These are phyloP conservation scores for Cebus imitator DNA, from an alignment of 2,113 vertebrate genomes.

Conservation along the genomic window DNA sequence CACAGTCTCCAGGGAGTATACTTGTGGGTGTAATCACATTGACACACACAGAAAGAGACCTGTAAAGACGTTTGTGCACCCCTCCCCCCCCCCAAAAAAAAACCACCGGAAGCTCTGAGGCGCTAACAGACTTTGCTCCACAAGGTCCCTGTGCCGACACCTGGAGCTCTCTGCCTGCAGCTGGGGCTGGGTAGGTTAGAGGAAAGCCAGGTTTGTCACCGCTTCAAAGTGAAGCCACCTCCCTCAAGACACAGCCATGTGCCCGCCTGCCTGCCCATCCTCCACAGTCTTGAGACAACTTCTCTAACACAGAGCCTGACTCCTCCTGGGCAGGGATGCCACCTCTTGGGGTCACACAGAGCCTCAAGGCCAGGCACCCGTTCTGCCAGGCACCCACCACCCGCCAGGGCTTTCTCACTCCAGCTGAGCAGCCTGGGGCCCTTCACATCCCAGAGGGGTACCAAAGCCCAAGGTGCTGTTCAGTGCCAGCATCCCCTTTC, in stretches of 20 bases:
- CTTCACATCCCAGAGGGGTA: not conserved
- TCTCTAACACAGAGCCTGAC: not conserved
- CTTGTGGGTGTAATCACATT: not conserved
- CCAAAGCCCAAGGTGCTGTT: not conserved
- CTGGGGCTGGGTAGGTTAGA: not conserved
- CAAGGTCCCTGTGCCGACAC: not conserved
- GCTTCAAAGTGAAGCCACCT: not conserved
- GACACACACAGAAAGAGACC: not conserved
- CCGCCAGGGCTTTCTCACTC: not conserved
- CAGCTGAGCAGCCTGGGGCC: not conserved
- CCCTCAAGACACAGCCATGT: not conserved
- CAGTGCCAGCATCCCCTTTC: not conserved
- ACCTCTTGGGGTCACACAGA: not conserved
- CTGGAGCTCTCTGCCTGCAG: not conserved
- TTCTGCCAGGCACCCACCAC: not conserved
- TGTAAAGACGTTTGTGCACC: not conserved
- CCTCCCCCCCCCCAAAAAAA: too few species aligned
- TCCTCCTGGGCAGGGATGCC: constrained; percentile 9
- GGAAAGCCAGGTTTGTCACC: not conserved
- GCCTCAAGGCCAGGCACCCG: not conserved
- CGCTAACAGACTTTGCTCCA: not conserved
- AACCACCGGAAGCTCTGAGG: not conserved
- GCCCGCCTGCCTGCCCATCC: not conserved
- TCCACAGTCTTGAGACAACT: not conserved
- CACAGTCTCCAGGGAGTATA: not conserved